Evolutionary conservation across 1,140 invertebrate genomes (phyloP).

Genomic region (Lanistes nyassanus): DNA sequence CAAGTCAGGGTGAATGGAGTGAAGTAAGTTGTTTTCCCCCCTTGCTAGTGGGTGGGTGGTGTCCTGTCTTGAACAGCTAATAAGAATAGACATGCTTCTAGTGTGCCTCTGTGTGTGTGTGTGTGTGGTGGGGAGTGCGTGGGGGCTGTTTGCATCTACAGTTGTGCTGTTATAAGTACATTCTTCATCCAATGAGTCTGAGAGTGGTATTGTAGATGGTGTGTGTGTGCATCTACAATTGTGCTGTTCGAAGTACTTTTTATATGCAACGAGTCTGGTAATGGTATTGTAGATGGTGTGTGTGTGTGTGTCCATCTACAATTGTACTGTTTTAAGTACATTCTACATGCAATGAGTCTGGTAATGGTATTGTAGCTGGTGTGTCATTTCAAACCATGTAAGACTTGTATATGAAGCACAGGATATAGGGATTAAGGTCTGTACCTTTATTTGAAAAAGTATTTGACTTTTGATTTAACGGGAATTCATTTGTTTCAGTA

Average conservation of each 20-base stretch:
- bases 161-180: too few species aligned
- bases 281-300: slow-evolving; percentile 45
- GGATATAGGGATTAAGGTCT: neutral
- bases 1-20: slow-evolving; percentile 86
- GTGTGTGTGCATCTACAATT: too few species aligned
- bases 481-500: neutral
- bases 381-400: neutral
- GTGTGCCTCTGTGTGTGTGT: too few species aligned
- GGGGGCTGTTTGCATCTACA: too few species aligned
- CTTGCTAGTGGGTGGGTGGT: too few species aligned
- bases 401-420: neutral
- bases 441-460: neutral
- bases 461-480: neutral
- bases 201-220: too few species aligned
- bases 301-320: neutral
- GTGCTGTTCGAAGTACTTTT: too few species aligned
- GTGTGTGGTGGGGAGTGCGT: too few species aligned
- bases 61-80: too few species aligned
- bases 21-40: slow-evolving; percentile 74
- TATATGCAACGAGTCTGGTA: neutral
- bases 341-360: neutral
- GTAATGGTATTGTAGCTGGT: neutral
- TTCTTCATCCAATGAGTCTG: too few species aligned
- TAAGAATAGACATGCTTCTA: too few species aligned
- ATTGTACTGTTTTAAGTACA: neutral